Evolutionary conservation across 2,888 invertebrate genomes (phyloP).

Genomic region (Brachypterus glaber): DNA sequence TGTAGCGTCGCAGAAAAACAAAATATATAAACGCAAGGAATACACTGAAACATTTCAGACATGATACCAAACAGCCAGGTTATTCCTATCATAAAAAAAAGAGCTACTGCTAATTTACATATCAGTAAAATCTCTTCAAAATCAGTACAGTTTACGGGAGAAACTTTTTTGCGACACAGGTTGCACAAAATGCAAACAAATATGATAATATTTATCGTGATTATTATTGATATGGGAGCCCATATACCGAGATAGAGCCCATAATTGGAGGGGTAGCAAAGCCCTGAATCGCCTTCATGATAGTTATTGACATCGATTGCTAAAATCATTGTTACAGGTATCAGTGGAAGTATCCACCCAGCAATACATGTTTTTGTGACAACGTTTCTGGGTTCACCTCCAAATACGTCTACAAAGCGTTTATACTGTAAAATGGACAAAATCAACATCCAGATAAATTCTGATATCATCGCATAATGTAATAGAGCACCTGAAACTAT

Average conservation of each 20-base stretch:
- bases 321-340: conserved; percentile 45
- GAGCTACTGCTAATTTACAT: conserved; percentile 47
- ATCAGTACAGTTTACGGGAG: conserved; percentile 22
- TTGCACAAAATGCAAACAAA: conserved; percentile 49
- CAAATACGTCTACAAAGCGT: conserved; percentile 54
- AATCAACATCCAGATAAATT: conserved; percentile 66
- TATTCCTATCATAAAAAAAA: conserved; percentile 51
- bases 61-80: conserved; percentile 54
- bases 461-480: conserved; percentile 58
- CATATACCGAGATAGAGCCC: conserved; percentile 48
- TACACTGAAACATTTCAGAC: conserved; percentile 18
- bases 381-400: conserved; percentile 42
- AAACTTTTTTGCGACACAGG: conserved; percentile 38
- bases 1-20: conserved; percentile 47
- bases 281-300: conserved; percentile 33
- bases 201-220: conserved; percentile 48
- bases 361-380: conserved; percentile 50
- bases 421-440: conserved; percentile 59
- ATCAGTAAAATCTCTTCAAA: conserved; percentile 41
- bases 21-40: conserved; percentile 44
- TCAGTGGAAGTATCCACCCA: conserved; percentile 52
- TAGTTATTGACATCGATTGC: conserved; percentile 44
- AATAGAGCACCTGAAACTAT: conserved; percentile 48
- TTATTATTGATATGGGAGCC: conserved; percentile 45
- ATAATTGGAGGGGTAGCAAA: conserved; percentile 48